Conservation (phyloP, 2,888 invertebrate genomes). For the Ochlodes sylvanus region DNA sequence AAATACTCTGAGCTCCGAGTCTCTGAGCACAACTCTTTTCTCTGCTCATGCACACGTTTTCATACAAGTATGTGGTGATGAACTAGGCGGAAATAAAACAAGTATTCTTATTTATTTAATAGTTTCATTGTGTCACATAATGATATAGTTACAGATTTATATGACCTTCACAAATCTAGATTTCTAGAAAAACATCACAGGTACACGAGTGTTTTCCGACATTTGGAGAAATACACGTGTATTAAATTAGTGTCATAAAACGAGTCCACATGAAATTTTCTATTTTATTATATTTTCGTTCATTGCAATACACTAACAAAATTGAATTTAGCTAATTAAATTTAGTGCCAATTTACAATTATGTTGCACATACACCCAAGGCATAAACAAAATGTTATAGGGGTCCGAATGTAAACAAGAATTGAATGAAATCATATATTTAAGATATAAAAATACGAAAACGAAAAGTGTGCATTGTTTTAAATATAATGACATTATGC, state of each 20-base stretch:
- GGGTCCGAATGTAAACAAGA: background rate
- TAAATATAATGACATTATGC: no score
- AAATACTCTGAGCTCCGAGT: no score
- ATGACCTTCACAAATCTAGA: slow-evolving; percentile 33
- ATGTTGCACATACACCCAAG: background rate
- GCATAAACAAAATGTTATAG: background rate
- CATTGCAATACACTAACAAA: slow-evolving; percentile 2
- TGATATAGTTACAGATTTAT: slow-evolving; percentile 51
- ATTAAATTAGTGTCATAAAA: slow-evolving; percentile 19
- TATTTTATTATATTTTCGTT: background rate
- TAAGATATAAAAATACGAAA: background rate
- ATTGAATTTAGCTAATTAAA: background rate
- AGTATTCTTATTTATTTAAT: slow-evolving; percentile 65
- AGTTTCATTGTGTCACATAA: slow-evolving; percentile 78
- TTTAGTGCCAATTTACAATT: background rate
- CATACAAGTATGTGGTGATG: no score
- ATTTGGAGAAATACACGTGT: slow-evolving; percentile 20
- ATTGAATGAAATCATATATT: background rate
- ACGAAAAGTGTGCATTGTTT: no score
- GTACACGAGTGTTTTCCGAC: slow-evolving; percentile 25
- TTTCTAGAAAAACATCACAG: slow-evolving; percentile 35
- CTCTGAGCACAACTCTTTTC: no score
- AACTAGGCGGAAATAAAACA: slow-evolving; percentile 50
- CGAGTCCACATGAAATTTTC: background rate
- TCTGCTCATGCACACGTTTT: no score